phyloP scores from a whole-genome alignment of 1,140 invertebrate species.

The Scaptomyza hsui region DNA sequence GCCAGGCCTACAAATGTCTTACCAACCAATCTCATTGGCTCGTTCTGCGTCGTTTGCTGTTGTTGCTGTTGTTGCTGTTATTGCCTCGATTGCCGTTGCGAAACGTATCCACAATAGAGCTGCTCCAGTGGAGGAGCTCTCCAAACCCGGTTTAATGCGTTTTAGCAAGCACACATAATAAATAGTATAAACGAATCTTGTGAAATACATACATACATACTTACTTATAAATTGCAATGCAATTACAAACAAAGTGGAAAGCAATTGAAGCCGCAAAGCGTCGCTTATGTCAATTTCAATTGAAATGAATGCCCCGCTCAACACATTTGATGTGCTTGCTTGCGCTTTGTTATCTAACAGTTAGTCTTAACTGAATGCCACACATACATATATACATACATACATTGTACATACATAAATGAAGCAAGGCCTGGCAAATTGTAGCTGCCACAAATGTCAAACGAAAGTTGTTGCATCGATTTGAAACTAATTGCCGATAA shows the following conservation, averaged over 20 bases:
- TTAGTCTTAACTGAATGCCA: conserved; percentile 2
- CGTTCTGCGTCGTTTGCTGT: conserved; percentile 24
- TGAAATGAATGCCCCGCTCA: conserved; percentile 31
- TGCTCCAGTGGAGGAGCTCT: conserved; percentile 8
- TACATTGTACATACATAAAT: too few relatives aligned
- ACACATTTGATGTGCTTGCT: conserved; percentile 17
- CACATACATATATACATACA: too few relatives aligned
- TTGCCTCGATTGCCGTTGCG: conserved; percentile 7
- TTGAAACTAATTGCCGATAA: not conserved
- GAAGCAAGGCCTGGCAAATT: too few relatives aligned
- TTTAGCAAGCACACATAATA: conserved; percentile 40
- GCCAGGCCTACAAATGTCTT: conserved; percentile 34
- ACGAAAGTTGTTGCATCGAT: not conserved
- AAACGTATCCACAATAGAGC: conserved; percentile 30
- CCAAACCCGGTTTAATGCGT: conserved; percentile 38
- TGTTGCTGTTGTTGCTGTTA: too few relatives aligned
- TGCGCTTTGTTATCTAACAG: conserved; percentile 29
- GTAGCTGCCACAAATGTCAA: not conserved
- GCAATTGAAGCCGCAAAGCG: conserved; percentile 13
- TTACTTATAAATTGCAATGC: conserved; percentile 19
- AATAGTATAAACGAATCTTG: conserved; percentile 33
- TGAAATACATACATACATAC: conserved; percentile 11
- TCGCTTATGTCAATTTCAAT: conserved; percentile 12
- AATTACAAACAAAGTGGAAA: conserved; percentile 25
- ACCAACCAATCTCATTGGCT: conserved; percentile 20